A percentile compares a stretch with the other conserved stretches of the same genome.
phyloP scores from a whole-genome alignment of 1,140 invertebrate genomes.

The Drosophila sechellia region DNA sequence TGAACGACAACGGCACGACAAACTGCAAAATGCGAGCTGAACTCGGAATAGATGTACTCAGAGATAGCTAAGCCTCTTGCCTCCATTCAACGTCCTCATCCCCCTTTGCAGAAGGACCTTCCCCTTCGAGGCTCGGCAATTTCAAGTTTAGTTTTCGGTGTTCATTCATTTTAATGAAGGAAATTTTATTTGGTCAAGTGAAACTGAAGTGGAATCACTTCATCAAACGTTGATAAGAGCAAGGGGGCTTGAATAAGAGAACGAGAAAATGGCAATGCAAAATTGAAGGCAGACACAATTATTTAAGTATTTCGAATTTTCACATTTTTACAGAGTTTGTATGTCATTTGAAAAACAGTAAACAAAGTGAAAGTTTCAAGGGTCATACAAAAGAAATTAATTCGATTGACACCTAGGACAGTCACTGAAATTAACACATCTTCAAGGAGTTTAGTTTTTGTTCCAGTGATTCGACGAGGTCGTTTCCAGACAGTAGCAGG shows the following conservation, averaged over 20 bases:
- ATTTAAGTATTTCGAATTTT: neutral
- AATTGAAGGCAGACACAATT: neutral
- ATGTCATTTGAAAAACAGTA: neutral
- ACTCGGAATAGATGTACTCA: constrained; percentile 25
- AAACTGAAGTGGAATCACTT: constrained; percentile 46
- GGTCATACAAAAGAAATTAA: constrained; percentile 22
- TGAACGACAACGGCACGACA: constrained; percentile 42
- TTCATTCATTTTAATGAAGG: constrained; percentile 73
- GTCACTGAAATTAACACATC: constrained; percentile 62
- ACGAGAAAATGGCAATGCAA: neutral
- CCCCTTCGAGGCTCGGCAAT: constrained; percentile 3
- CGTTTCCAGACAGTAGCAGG: constrained; percentile 59
- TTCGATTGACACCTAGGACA: constrained; percentile 55
- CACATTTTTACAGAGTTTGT: too few species aligned
- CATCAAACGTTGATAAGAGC: constrained; percentile 37
- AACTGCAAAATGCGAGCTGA: constrained; percentile 47
- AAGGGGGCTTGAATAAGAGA: neutral
- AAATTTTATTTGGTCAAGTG: constrained; percentile 62
- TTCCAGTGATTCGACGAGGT: constrained; percentile 10
- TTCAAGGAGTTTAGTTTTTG: constrained; percentile 20
- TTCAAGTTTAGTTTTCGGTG: constrained; percentile 64
- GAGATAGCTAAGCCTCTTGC: constrained; percentile 35
- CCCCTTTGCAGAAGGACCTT: neutral
- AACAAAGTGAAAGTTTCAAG: neutral
- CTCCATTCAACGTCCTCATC: neutral